Evolutionary conservation across 1,140 invertebrate genomes (phyloP).

Genomic region (Campoletis sonorensis): DNA sequence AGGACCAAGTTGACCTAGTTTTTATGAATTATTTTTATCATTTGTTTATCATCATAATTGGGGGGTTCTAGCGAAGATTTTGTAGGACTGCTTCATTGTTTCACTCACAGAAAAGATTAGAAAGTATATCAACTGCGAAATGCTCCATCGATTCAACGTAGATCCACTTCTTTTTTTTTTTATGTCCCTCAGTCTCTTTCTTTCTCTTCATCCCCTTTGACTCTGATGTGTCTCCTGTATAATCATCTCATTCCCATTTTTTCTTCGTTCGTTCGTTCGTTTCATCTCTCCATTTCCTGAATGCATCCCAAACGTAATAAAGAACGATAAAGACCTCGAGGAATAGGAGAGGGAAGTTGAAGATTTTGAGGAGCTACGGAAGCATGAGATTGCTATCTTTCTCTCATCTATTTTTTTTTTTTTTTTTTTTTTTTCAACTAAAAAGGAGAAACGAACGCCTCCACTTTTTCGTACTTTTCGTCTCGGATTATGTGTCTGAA

Average conservation of each 20-base stretch:
- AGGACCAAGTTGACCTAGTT: too few relatives aligned
- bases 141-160: slow-evolving; percentile 24
- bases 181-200: not conserved
- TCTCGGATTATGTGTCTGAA: not conserved
- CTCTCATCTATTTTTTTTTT: slow-evolving; percentile 33
- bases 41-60: not conserved
- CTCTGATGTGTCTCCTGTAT: not conserved
- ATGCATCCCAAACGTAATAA: slow-evolving; percentile 20
- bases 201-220: not conserved
- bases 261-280: slow-evolving; percentile 11
- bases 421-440: too few relatives aligned
- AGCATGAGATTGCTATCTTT: slow-evolving; percentile 25
- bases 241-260: slow-evolving; percentile 25
- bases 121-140: slow-evolving; percentile 13
- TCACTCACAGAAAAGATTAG: not conserved
- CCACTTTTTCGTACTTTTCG: not conserved
- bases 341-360: too few relatives aligned
- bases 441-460: not conserved
- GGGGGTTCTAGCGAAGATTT: not conserved
- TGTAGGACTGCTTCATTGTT: slow-evolving; percentile 17
- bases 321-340: not conserved
- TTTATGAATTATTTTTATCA: too few relatives aligned
- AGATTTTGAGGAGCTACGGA: not conserved
- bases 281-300: slow-evolving; percentile 20
- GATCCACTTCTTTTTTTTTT: too few relatives aligned